Evolutionary conservation across 2,797 vertebrate genomes (phyloP).

Genomic region (Propithecus deckenii): DNA sequence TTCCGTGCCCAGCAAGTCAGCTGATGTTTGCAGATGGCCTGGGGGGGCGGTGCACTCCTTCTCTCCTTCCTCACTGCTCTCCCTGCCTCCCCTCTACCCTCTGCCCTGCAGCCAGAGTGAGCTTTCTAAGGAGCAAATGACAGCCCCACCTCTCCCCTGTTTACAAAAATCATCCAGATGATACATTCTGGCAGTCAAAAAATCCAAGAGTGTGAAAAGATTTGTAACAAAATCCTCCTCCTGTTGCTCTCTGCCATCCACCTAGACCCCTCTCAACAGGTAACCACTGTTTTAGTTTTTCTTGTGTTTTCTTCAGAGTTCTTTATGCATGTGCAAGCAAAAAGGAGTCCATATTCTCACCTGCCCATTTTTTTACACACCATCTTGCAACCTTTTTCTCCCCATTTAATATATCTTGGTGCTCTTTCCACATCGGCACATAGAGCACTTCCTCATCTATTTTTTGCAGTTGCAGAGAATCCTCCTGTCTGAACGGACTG

Average conservation of each 20-base stretch:
- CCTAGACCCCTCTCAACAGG: not conserved
- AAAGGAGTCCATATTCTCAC: not conserved
- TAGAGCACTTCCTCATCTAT: rapidly evolving
- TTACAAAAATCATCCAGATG: not conserved
- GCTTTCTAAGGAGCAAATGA: not conserved
- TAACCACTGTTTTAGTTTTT: not conserved
- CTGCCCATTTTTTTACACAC: not conserved
- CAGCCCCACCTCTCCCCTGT: not conserved
- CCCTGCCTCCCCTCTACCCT: not conserved
- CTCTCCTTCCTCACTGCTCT: not conserved
- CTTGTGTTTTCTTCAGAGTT: not conserved
- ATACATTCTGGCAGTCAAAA: not conserved
- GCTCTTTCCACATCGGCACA: rapidly evolving
- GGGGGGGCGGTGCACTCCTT: rapidly evolving
- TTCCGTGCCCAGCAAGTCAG: not conserved
- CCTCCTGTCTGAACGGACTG: not conserved
- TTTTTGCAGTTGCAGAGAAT: not conserved
- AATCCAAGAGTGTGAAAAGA: not conserved
- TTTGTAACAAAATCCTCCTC: not conserved
- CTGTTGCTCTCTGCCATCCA: rapidly evolving
- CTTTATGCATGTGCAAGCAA: not conserved
- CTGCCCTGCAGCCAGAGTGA: not conserved
- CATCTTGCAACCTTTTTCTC: not conserved
- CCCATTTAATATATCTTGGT: not conserved
- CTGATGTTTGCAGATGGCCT: not conserved